Evolutionary conservation across 2,113 vertebrate species (phyloP), one percentile per base, ranked within the genome.

Genomic region (Copsychus sechellarum): DNA sequence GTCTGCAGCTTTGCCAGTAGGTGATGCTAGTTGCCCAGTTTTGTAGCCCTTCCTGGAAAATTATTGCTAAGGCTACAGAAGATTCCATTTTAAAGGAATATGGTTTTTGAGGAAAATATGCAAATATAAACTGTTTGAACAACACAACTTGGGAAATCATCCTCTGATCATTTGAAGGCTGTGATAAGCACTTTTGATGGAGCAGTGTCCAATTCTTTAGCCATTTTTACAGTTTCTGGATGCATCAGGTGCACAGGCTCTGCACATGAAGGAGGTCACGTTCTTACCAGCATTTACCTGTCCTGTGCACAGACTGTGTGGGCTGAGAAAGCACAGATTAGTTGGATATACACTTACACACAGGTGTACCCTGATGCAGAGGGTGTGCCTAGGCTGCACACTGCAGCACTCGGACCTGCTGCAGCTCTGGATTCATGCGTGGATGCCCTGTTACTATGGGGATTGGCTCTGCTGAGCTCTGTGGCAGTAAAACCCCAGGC

Each of bases 21-120:
- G 86, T 86, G 97, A 96, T 81, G 96, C 94, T 97, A 70, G 80
- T 20, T 2, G 81, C 92, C 73, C 94, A 34, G 34, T n/a, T 95
- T 96, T 95, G 92, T 4, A 58, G 67, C 50, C n/a, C 38, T 88
- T 43, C 38, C 24, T 7, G 34, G 71, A 24, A 54, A 81, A 92
- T 16, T 22, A 17, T 31, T 23, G n/a, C 12, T 6, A 26, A 25
- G 21, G 18, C 67, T 88, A 24, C 43, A 43, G 31, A 31, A 1
- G 38, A 40, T 86, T 65, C 47, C 50, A 15, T 93, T 90, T 91
- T 85, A 92, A 61, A 94, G 60, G 48, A 58, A 38, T 48, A 43
- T 29, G 9, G 62, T 89, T 84, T 67, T 51, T 56, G 42, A 65
- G 43, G 58, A 67, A 94, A 83, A 93, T 57, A 79, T 42, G 65